Conservation (phyloP, 2,888 invertebrate species). For the Dermolepida albohirtum region DNA sequence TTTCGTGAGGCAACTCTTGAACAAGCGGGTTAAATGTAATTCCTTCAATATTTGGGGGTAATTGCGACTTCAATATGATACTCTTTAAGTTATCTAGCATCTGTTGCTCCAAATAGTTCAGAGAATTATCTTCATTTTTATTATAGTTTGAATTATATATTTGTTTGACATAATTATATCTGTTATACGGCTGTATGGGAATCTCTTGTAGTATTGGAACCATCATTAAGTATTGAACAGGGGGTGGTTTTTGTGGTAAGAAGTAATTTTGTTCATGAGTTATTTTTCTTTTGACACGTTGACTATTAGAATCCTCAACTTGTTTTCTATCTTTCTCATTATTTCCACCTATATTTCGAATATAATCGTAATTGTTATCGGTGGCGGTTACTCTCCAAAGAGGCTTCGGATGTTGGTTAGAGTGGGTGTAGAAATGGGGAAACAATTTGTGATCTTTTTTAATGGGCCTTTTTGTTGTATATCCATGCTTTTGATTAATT, state of each 20-base stretch:
- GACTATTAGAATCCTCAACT: slow-evolving; percentile 53
- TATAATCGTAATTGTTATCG: slow-evolving; percentile 13
- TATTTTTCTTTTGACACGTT: slow-evolving; percentile 60
- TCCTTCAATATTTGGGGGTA: slow-evolving; percentile 38
- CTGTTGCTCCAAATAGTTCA: slow-evolving; percentile 52
- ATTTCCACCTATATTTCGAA: background rate
- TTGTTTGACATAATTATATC: slow-evolving; percentile 27
- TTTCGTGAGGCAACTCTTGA: slow-evolving; percentile 40
- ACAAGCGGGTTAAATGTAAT: slow-evolving; percentile 43
- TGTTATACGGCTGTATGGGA: slow-evolving; percentile 1
- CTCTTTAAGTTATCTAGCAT: slow-evolving; percentile 58
- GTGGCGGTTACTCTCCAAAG: background rate
- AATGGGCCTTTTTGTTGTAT: slow-evolving; percentile 29
- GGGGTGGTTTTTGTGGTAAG: slow-evolving; percentile 46
- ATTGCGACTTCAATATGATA: slow-evolving; percentile 50
- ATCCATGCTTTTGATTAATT: slow-evolving; percentile 68
- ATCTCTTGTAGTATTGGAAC: background rate
- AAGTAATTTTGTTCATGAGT: slow-evolving; percentile 60
- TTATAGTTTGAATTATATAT: slow-evolving; percentile 12
- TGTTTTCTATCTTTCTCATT: slow-evolving; percentile 46
- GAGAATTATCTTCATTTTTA: background rate
- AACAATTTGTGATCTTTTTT: slow-evolving; percentile 21
- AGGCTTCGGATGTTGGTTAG: slow-evolving; percentile 36
- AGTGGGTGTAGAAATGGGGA: slow-evolving; percentile 39
- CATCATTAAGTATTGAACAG: slow-evolving; percentile 24